Base-by-base conservation (phyloP, 2,888 invertebrate species). In the Dorcus hopei region DNA sequence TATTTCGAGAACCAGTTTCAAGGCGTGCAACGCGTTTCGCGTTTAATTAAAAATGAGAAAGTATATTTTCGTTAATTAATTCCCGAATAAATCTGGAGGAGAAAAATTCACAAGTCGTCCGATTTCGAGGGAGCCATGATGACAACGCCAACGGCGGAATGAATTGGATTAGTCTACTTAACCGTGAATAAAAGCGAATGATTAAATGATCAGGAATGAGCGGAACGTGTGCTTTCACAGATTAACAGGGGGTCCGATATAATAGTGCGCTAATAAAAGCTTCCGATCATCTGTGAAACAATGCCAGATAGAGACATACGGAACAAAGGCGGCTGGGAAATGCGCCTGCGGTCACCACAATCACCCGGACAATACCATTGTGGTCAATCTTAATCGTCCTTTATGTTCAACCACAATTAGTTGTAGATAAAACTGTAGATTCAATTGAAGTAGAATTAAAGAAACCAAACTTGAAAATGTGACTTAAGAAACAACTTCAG, bases 381-480 rank as follows among this genome's bases (percentile, higher is more conserved):
- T 66, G 66, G 64, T 66, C 63, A 62, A 61, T 61, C 66, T 61
- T 66, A 64, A 66, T 66, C 66, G 58, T 64, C 64, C 61, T 62
- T 66, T 66, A 62, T 63, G 61, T 60, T 60, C 61, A 62, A 33
- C 59, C 58, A 58, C 61, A 60, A 61, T 62, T 65, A 63, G 61
- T 60, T 55, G 57, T 57, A 58, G 57, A 51, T 42, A 7, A 42
- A 42, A 11, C 23, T 19, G 45, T 23, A 45, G 14, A 16, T 45
- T 45, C 9, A 33, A 33, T 33, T 33, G 26, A 33, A 33, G 26
- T 1, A 4, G 1, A 33, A 19, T 19, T 19, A 19, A 19, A 19
- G 19, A 19, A 19, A 19, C 19, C 3, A 19, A 19, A 19, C 19
- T 19, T 3, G 19, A 19, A 19, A 19, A 19, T 19, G 19, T 2